A percentile compares a stretch with the other conserved stretches of the same genome.
These are phyloP conservation scores for Apogon talboti DNA, from an alignment of 2,797 vertebrate genomes.

Conservation along the genomic window DNA sequence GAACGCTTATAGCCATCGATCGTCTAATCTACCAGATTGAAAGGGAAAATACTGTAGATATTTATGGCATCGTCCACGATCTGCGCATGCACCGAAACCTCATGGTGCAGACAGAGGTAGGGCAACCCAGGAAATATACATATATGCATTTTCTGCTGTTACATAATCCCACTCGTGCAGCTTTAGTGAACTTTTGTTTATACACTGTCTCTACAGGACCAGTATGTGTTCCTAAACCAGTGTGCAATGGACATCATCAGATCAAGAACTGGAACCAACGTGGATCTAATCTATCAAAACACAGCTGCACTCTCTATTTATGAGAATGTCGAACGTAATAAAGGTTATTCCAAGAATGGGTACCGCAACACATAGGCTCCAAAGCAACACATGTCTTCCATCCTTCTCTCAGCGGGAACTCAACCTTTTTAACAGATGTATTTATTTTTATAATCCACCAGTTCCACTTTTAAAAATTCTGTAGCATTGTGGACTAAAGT, in stretches of 20 bases:
- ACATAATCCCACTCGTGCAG: neutral
- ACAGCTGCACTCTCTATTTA: slow-evolving; percentile 89
- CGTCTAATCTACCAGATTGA: slow-evolving; percentile 95
- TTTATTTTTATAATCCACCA: slow-evolving; percentile 53
- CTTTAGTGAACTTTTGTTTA: neutral
- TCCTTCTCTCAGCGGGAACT: neutral
- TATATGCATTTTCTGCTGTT: neutral
- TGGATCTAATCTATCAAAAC: slow-evolving; percentile 94
- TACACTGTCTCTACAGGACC: slow-evolving; percentile 84
- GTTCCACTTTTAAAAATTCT: slow-evolving; percentile 11
- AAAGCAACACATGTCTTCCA: neutral
- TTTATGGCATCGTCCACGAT: slow-evolving; percentile 90
- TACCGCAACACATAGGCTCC: slow-evolving; percentile 32
- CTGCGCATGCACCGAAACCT: slow-evolving; percentile 93
- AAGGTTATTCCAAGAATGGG: slow-evolving; percentile 31
- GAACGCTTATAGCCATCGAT: slow-evolving; percentile 95
- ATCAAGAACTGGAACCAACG: slow-evolving; percentile 89
- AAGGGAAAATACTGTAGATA: slow-evolving; percentile 88
- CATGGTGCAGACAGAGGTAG: slow-evolving; percentile 98
- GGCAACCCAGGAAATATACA: neutral
- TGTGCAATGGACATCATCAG: slow-evolving; percentile 94
- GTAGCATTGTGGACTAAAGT: slow-evolving; percentile 28
- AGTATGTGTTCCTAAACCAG: slow-evolving; percentile 95
- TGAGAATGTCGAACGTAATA: slow-evolving; percentile 84
- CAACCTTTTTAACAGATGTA: slow-evolving; percentile 34